Evolutionary conservation across 2,888 invertebrate species (phyloP), one percentile per base, ranked within the genome.

Genomic region (Ectemnius cavifrons): DNA sequence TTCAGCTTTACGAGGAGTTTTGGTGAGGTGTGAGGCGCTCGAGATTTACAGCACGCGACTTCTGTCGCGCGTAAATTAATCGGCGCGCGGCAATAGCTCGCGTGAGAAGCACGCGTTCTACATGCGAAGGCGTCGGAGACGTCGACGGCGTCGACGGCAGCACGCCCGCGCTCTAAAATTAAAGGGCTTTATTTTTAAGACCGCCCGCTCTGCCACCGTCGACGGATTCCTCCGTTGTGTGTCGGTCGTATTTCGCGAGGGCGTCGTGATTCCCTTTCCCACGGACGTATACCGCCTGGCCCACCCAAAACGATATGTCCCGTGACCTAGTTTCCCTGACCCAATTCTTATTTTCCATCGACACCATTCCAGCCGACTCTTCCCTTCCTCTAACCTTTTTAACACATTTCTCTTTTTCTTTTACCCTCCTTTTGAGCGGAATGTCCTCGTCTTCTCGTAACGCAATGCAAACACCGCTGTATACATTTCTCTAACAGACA

Each of bases 331-430:
- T 71, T 67, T 46, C 52, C n/a, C 46, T 49, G 71, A 71, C 66
- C 66, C 66, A 71, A 71, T 64, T 62, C 37, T 23, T 67, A 46
- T 57, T 69, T 60, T 73, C 71, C 72, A 52, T 64, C 57, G 52
- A 52, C 52, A 52, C 16, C 52, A 52, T 52, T 52, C 52, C 52
- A 52, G 56, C 56, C 20, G 27, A 8, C 45, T 56, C 14, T 59
- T 49, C 60, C 18, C 63, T 63, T 71, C 23, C 67, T 14, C 52
- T 57, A 46, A 56, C 63, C 56, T 67, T n/a, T 63, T 27, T 45
- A 46, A 47, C 63, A 20, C 3, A 23, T 23, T 23, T 23, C 23
- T 23, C 23, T 23, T 23, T 3, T 3, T 23, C 23, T 2, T 23
- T 3, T 23, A 2, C 23, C 3, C 23, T 23, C 23, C 2, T 0